Base-by-base conservation (phyloP, 2,113 vertebrate genomes). In the Esox niger region DNA sequence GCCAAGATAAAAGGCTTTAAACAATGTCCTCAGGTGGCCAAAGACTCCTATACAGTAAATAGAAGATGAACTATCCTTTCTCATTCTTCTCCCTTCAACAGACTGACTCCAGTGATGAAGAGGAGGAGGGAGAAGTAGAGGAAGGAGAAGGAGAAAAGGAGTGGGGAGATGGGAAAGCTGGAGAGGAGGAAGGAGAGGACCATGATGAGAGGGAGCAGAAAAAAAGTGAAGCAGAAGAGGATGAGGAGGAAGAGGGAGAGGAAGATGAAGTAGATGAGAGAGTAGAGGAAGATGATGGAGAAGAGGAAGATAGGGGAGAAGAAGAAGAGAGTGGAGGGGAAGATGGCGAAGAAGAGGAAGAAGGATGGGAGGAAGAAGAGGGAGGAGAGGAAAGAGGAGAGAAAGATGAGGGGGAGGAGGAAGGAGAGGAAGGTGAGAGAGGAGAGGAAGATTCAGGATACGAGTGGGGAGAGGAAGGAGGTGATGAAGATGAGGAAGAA, bases 41-140 rank as follows among this genome's bases (percentile, higher is more conserved):
- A n/a, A n/a, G n/a, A n/a, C n/a, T n/a, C n/a, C n/a, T n/a, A n/a
- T n/a, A n/a, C n/a, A n/a, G n/a, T 13, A 9, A 15, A 5, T 31
- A 10, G n/a, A 10, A n/a, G 21, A 23, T 38, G 8, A 35, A n/a
- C 10, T 0, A 17, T 20, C 60, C 21, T 21, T 35, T 23, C 11
- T 20, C 31, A 35, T 21, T 6, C 11, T 62, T 62, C 31, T 33
- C 21, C 20, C 4, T 32, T 49, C 43, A 62, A 31, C 52, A 78
- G 67, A 68, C 27, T 13, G 30, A 73, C 17, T 70, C 52, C 4
- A 71, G 62, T 33, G 1, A 70, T 38, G 71, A 74, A 46, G 62
- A 52, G 21, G 21, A 52, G 17, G 49, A 23, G 8, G 49, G 13
- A n/a, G 47, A 13, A 9, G 47, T 6, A 20, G 2, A 21, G 21